Evolutionary conservation across 2,797 vertebrate species (phyloP).

Genomic region (Trachurus trachurus): DNA sequence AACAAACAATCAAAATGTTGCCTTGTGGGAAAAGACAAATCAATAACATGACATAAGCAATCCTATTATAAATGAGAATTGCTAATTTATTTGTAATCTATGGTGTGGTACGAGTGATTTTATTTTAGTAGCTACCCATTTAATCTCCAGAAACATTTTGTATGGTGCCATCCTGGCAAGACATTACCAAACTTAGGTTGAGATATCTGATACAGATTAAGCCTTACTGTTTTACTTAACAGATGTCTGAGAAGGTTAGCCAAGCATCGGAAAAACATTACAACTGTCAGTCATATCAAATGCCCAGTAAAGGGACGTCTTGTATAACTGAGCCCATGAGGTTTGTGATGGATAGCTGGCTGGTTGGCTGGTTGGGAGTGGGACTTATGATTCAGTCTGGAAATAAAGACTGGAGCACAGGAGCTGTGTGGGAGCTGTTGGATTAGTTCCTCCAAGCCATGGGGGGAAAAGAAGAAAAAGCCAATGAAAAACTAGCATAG

Average conservation of each 20-base stretch:
- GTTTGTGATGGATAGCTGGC: constrained; percentile 49
- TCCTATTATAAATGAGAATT: constrained; percentile 44
- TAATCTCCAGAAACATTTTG: constrained; percentile 8
- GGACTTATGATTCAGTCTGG: constrained; percentile 48
- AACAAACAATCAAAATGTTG: constrained; percentile 37
- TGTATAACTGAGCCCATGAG: constrained; percentile 47
- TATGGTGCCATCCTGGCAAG: not conserved
- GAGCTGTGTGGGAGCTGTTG: constrained; percentile 69
- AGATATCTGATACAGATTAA: not conserved
- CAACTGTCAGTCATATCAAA: constrained; percentile 44
- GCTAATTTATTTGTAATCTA: constrained; percentile 48
- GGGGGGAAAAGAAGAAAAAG: constrained; percentile 7
- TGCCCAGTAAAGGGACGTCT: constrained; percentile 37
- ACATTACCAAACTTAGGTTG: not conserved
- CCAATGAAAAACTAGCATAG: constrained; percentile 16
- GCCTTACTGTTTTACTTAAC: not conserved
- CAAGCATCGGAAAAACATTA: constrained; percentile 8
- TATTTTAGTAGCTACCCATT: constrained; percentile 7
- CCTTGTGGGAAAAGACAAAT: constrained; percentile 48
- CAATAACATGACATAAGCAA: constrained; percentile 49
- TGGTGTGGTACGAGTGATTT: constrained; percentile 32
- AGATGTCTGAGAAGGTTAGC: constrained; percentile 11
- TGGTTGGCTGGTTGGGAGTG: constrained; percentile 40
- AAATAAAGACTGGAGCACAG: constrained; percentile 56
- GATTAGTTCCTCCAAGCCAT: constrained; percentile 27